Base-by-base conservation (phyloP, 2,888 invertebrate genomes). In the Diplazon laetatorius region DNA sequence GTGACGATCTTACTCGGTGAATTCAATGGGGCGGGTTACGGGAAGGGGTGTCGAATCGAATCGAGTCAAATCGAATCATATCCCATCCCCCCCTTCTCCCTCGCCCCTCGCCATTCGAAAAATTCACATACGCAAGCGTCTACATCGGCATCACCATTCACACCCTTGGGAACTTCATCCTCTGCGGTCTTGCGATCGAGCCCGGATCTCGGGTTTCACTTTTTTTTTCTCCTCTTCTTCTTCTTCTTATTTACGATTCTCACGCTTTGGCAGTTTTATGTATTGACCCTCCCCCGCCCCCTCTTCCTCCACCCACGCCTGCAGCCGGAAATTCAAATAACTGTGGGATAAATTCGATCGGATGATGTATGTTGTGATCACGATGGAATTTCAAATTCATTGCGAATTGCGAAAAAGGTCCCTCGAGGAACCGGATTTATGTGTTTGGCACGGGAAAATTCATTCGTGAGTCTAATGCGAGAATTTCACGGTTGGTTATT, bases 1-100 rank as follows among this genome's bases (percentile, higher is more conserved):
- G n/a, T n/a, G 50, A 25, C 25, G 55, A 48, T 42, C 60, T 70
- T n/a, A n/a, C 42, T 50, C 20, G 30, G 30, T 35, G 48, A 62
- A 35, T 71, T 48, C 37, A n/a, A 59, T 42, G 39, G 66, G 30
- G 52, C 9, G 60, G n/a, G 12, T n/a, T 62, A 48, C 39, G 42
- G 39, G 60, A 66, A n/a, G n/a, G 70, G 35, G 65, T 65, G 74
- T 66, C 66, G 66, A 46, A 78, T 78, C 55, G 74, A 78, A 74
- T 78, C 46, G 35, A 71, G 59, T 46, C 37, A 70, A 78, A 78
- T 78, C 74, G 62, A 60, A 75, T 78, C 60, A 78, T 66, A 55
- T 30, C 20, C 16, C n/a, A 2, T 9, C 4, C 57, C 39, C 39
- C 46, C 16, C n/a, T n/a, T n/a, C n/a, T n/a, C n/a, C n/a, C n/a